A percentile compares a stretch with the other conserved stretches of the same genome.
Conservation (phyloP, 2,797 vertebrate genomes). For the Botia almorhae region DNA sequence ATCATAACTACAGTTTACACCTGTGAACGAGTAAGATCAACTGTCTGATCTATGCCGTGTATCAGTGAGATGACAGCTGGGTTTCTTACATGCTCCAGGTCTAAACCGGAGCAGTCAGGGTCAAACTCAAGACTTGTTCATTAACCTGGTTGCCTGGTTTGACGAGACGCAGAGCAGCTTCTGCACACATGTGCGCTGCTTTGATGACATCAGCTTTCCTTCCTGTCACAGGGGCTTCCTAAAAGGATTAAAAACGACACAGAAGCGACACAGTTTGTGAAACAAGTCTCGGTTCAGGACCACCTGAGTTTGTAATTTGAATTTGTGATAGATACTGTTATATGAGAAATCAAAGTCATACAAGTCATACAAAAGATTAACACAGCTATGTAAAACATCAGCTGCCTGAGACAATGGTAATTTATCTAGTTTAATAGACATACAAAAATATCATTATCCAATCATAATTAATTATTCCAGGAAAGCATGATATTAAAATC, state of each 20-base stretch:
- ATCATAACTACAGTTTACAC: not conserved
- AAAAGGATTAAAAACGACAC: slow-evolving; percentile 24
- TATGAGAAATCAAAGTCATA: no score
- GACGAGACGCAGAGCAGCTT: slow-evolving; percentile 94
- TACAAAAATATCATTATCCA: not conserved
- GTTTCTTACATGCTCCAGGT: not conserved
- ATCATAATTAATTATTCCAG: not conserved
- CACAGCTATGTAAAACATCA: not conserved
- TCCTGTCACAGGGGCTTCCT: slow-evolving; percentile 90
- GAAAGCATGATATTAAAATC: not conserved
- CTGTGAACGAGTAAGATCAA: not conserved
- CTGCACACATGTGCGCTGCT: slow-evolving; percentile 94
- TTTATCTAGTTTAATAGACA: no score
- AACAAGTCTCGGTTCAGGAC: no score
- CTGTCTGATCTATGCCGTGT: not conserved
- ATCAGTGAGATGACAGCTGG: not conserved
- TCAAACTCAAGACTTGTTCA: not conserved
- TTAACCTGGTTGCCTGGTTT: slow-evolving; percentile 96
- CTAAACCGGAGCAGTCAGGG: no score
- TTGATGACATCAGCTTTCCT: slow-evolving; percentile 94
- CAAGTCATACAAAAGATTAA: no score
- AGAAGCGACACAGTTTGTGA: no score
- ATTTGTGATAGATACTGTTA: no score
- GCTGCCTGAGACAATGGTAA: not conserved
- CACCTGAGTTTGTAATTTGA: no score